A percentile compares a stretch with the other conserved stretches of the same genome.
phyloP scores from a whole-genome alignment of 2,113 vertebrate species.

The Vimba vimba region DNA sequence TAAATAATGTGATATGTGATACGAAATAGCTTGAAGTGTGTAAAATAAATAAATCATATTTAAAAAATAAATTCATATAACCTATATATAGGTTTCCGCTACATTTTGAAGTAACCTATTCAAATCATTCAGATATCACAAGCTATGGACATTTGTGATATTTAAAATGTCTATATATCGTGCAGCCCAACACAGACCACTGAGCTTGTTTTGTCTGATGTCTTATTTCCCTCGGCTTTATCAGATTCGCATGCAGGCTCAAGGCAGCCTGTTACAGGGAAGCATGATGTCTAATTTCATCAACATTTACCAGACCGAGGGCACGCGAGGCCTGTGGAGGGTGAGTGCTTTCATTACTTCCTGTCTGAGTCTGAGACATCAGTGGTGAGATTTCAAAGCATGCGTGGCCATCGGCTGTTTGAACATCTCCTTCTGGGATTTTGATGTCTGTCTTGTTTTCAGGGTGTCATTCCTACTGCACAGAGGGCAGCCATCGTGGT shows the following conservation, averaged over 20 bases:
- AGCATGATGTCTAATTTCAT: slow-evolving; percentile 98
- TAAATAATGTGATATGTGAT: too few species aligned
- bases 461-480: slow-evolving; percentile 83
- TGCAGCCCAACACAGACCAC: neutral
- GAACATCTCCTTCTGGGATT: neutral
- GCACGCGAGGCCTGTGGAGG: slow-evolving; percentile 92
- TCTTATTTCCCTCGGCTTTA: slow-evolving; percentile 43
- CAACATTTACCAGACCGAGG: slow-evolving; percentile 96
- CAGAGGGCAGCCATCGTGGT: slow-evolving; percentile 83
- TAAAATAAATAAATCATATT: too few species aligned
- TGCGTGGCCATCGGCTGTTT: neutral
- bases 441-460: slow-evolving; percentile 3
- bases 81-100: too few species aligned
- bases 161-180: too few species aligned
- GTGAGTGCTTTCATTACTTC: slow-evolving; percentile 72
- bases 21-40: too few species aligned
- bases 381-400: neutral
- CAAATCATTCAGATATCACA: too few species aligned
- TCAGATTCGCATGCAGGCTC: slow-evolving; percentile 97
- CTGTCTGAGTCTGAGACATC: neutral
- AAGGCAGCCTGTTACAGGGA: slow-evolving; percentile 91
- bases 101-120: too few species aligned
- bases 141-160: too few species aligned
- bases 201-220: neutral
- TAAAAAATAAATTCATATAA: too few species aligned